phyloP scores from a whole-genome alignment of 1,140 invertebrate genomes.

The Rhyacophila brunnea region DNA sequence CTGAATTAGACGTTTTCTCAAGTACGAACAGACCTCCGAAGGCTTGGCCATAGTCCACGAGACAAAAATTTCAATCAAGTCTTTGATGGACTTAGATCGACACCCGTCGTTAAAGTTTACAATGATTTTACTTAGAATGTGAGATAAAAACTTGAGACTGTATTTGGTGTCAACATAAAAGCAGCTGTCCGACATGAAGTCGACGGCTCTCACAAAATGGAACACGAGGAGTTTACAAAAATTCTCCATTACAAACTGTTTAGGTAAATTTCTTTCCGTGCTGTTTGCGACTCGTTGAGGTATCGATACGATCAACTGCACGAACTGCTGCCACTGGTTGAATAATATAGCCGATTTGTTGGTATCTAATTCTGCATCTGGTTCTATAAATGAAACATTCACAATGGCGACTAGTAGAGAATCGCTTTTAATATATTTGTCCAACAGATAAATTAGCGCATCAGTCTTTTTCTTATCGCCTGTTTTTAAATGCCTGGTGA shows the following conservation, averaged over 20 bases:
- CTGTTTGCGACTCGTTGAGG: constrained; percentile 69
- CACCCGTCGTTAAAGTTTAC: constrained; percentile 53
- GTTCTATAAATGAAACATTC: constrained; percentile 35
- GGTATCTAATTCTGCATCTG: constrained; percentile 37
- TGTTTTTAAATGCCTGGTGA: constrained; percentile 52
- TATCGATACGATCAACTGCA: constrained; percentile 64
- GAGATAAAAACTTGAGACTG: constrained; percentile 52
- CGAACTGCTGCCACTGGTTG: constrained; percentile 53
- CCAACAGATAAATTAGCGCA: constrained; percentile 46
- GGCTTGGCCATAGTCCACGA: constrained; percentile 33
- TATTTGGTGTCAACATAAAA: constrained; percentile 42
- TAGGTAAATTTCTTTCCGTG: constrained; percentile 53
- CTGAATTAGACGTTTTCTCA: constrained; percentile 37
- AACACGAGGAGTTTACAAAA: constrained; percentile 61
- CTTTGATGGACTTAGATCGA: constrained; percentile 43
- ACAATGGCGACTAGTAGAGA: constrained; percentile 54
- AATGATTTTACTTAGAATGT: constrained; percentile 62
- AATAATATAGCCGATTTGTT: constrained; percentile 25
- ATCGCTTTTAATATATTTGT: constrained; percentile 58
- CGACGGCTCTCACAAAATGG: constrained; percentile 59
- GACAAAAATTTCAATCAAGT: constrained; percentile 50
- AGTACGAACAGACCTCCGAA: constrained; percentile 22
- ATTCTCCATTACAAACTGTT: constrained; percentile 57
- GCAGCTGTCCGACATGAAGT: constrained; percentile 55
- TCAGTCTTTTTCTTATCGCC: constrained; percentile 39